A percentile compares a stretch with the other conserved stretches of the same genome.
These are phyloP conservation scores for Eurosta solidaginis DNA, from an alignment of 1,140 invertebrate genomes.

Conservation along the genomic window DNA sequence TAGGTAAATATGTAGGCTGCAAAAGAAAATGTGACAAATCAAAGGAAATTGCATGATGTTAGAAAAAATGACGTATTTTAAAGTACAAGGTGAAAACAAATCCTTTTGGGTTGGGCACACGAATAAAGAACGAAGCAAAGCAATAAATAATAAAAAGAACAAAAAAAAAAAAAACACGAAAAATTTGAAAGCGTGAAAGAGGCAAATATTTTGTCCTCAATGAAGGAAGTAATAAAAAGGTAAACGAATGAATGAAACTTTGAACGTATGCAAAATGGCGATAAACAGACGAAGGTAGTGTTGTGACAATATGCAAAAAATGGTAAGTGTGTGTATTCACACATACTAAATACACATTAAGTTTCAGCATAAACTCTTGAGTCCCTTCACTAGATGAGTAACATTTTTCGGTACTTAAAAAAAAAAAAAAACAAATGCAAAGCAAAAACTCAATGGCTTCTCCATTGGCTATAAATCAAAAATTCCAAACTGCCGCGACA, in stretches of 20 bases:
- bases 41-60: conserved; percentile 15
- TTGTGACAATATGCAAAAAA: not conserved
- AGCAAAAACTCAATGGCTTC: too few relatives aligned
- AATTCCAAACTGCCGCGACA: conserved; percentile 20
- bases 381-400: not conserved
- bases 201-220: not conserved
- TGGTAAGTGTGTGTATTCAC: not conserved
- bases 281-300: conserved; percentile 10
- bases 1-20: not conserved
- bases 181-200: not conserved
- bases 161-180: not conserved
- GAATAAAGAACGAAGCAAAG: not conserved
- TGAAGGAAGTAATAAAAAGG: conserved; percentile 22
- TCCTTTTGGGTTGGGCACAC: not conserved
- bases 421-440: not conserved
- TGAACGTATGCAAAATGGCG: not conserved
- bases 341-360: not conserved
- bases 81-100: not conserved
- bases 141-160: too few relatives aligned
- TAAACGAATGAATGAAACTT: not conserved
- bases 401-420: not conserved
- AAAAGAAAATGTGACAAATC: conserved; percentile 14
- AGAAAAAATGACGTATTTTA: not conserved
- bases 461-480: conserved; percentile 26
- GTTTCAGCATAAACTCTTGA: not conserved